A percentile compares a stretch with the other conserved stretches of the same genome.
Evolutionary conservation across 2,797 vertebrate genomes (phyloP).

Genomic region (Enteromius afrohamiltoni): DNA sequence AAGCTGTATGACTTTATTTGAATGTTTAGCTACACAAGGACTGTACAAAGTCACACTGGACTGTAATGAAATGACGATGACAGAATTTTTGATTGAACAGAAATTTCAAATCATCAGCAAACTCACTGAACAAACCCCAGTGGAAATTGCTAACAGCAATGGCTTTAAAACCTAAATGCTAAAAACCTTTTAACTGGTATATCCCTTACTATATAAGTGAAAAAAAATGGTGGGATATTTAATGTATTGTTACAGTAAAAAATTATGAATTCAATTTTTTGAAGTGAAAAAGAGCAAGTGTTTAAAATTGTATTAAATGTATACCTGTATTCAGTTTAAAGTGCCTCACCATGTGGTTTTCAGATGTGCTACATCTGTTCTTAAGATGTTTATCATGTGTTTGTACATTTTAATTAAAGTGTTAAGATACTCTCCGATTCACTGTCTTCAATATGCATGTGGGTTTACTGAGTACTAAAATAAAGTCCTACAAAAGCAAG

Average conservation of each 20-base stretch:
- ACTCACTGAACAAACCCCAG: neutral
- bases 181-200: too few species aligned
- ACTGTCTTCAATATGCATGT: neutral
- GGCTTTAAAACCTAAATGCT: neutral
- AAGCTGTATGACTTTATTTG: neutral
- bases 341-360: neutral
- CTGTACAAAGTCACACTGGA: neutral
- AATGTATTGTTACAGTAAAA: neutral
- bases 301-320: neutral
- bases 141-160: neutral
- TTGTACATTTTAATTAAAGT: slow-evolving; percentile 17
- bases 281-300: neutral
- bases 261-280: neutral
- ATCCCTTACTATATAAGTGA: neutral
- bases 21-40: neutral
- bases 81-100: neutral
- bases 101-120: neutral
- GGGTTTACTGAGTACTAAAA: slow-evolving; percentile 1
- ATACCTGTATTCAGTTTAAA: neutral
- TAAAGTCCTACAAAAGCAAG: slow-evolving; percentile 9
- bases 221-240: neutral
- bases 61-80: neutral
- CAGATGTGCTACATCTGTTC: neutral
- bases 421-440: neutral
- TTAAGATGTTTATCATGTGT: slow-evolving; percentile 11